Conservation (phyloP, 2,797 vertebrate species). For the Mastacembelus armatus region DNA sequence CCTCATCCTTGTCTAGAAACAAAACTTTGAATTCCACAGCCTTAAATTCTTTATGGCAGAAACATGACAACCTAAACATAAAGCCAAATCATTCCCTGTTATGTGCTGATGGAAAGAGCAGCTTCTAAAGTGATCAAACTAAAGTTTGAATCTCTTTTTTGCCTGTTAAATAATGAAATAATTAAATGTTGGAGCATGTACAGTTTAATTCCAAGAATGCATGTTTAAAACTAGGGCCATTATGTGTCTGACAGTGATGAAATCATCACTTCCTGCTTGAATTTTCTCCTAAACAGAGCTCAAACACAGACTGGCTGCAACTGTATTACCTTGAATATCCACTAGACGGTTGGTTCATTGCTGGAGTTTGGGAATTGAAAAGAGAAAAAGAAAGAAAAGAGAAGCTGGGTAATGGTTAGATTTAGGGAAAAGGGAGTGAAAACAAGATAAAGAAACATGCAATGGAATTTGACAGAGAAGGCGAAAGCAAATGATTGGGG, state of each 20-base stretch:
- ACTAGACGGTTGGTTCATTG: slow-evolving; percentile 56
- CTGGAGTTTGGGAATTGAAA: slow-evolving; percentile 1
- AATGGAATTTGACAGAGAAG: slow-evolving; percentile 28
- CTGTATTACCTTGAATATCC: slow-evolving; percentile 55
- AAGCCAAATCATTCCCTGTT: background rate
- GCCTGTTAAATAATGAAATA: slow-evolving; percentile 17
- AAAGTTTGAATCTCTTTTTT: slow-evolving; percentile 1
- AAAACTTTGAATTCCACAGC: slow-evolving; percentile 12
- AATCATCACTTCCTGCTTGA: too few relatives aligned
- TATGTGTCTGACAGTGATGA: slow-evolving; percentile 46
- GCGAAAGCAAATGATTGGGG: slow-evolving; percentile 20
- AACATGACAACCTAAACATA: background rate
- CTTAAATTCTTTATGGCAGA: background rate
- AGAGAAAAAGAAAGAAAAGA: background rate
- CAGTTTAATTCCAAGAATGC: slow-evolving; percentile 46
- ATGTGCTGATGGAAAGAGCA: slow-evolving; percentile 2
- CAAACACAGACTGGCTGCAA: slow-evolving; percentile 15
- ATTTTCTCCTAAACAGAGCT: slow-evolving; percentile 28
- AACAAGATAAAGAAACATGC: slow-evolving; percentile 53
- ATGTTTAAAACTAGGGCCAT: slow-evolving; percentile 58
- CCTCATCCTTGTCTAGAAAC: slow-evolving; percentile 17
- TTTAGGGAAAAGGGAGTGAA: slow-evolving; percentile 5
- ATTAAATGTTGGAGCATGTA: slow-evolving; percentile 14
- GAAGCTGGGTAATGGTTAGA: slow-evolving; percentile 16
- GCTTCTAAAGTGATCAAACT: slow-evolving; percentile 5